Conservation (phyloP, 2,888 invertebrate species). For the Drosophila yooni region DNA sequence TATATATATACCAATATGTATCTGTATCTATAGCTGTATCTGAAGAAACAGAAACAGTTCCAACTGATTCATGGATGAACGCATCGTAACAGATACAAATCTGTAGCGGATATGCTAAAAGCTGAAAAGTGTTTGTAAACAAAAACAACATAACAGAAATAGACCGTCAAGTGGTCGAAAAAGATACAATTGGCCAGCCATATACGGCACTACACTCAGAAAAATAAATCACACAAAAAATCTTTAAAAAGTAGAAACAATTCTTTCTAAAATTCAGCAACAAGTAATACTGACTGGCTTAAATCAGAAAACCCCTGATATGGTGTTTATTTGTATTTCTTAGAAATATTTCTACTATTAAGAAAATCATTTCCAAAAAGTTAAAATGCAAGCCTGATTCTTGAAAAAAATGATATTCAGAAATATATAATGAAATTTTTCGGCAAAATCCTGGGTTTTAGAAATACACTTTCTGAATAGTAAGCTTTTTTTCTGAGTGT, state of each 20-base stretch:
- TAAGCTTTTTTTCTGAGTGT: background rate
- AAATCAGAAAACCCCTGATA: background rate
- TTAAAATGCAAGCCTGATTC: background rate
- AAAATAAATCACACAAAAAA: background rate
- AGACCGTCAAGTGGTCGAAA: constrained; percentile 20
- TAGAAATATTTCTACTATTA: background rate
- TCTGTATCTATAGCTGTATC: constrained; percentile 5
- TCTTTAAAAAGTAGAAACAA: background rate
- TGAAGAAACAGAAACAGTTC: constrained; percentile 15
- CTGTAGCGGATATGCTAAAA: constrained; percentile 49
- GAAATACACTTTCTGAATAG: background rate
- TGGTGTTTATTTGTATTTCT: background rate
- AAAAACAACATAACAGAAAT: constrained; percentile 30
- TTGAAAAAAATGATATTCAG: background rate
- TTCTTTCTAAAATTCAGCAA: background rate
- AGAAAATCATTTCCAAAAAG: background rate
- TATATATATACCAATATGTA: background rate
- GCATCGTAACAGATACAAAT: constrained; percentile 37
- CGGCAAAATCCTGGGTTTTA: background rate
- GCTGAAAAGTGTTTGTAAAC: constrained; percentile 66
- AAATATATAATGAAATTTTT: background rate
- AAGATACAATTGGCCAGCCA: constrained; percentile 1
- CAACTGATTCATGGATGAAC: constrained; percentile 37
- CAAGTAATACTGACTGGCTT: background rate
- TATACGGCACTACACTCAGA: background rate